phyloP scores from a whole-genome alignment of 2,797 vertebrate genomes.

The Coregonus sp. region DNA sequence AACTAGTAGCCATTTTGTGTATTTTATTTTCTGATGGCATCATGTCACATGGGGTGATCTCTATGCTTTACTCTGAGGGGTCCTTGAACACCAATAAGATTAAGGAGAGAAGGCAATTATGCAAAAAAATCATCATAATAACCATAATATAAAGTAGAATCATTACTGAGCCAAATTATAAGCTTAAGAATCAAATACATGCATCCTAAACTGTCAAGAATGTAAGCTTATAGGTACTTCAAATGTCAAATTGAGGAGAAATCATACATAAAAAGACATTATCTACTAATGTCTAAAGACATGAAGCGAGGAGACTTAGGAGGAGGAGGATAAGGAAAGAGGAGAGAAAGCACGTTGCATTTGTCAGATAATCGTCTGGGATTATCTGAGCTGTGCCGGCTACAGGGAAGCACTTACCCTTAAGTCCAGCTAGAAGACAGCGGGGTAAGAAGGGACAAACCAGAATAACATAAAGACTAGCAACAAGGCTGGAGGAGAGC shows the following conservation, averaged over 20 bases:
- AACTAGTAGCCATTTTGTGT: constrained; percentile 16
- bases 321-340: constrained; percentile 66
- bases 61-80: constrained; percentile 91
- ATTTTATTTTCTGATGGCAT: constrained; percentile 9
- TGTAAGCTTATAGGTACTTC: constrained; percentile 87
- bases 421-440: constrained; percentile 99
- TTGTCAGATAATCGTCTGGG: constrained; percentile 99
- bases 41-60: constrained; percentile 48
- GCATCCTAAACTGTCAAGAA: constrained; percentile 95
- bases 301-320: constrained; percentile 95
- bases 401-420: constrained; percentile 99
- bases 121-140: constrained; percentile 81
- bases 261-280: constrained; percentile 76
- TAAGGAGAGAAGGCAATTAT: constrained; percentile 99
- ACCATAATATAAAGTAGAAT: constrained; percentile 64
- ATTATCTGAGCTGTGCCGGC: constrained; percentile 99
- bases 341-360: constrained; percentile 94
- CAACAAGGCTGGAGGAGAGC: constrained; percentile 99
- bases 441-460: constrained; percentile 99
- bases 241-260: constrained; percentile 86
- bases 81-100: constrained; percentile 87
- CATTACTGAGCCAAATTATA: constrained; percentile 72
- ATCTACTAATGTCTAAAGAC: constrained; percentile 86
- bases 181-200: constrained; percentile 81
- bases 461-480: constrained; percentile 99